Percentiles rank a stretch among this genome's conserved stretches.
These are phyloP conservation scores for Artibeus lituratus DNA, from an alignment of 2,797 vertebrate genomes.

Conservation along the genomic window DNA sequence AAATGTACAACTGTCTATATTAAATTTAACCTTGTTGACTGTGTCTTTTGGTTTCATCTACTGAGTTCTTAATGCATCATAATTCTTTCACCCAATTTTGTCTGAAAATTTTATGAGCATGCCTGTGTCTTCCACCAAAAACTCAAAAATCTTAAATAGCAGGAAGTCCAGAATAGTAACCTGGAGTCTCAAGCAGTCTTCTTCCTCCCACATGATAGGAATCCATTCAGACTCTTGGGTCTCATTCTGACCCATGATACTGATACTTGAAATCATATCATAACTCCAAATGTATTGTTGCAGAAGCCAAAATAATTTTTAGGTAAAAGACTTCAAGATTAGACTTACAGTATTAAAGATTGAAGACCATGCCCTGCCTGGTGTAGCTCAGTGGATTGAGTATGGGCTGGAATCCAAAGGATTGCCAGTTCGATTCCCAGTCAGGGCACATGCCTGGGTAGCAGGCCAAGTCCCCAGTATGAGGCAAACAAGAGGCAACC, in stretches of 20 bases:
- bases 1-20: background rate
- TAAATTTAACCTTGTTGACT: slow-evolving; percentile 15
- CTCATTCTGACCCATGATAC: background rate
- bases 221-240: background rate
- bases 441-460: too few species aligned
- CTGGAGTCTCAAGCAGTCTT: background rate
- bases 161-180: background rate
- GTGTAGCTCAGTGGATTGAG: too few species aligned
- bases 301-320: background rate
- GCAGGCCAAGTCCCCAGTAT: too few species aligned
- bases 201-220: background rate
- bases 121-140: background rate
- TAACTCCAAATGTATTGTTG: background rate
- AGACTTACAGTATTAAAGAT: background rate
- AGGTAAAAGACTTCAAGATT: background rate
- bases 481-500: too few species aligned
- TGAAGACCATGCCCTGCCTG: background rate
- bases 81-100: background rate
- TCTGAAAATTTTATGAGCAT: background rate
- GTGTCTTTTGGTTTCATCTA: background rate
- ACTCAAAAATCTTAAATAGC: background rate
- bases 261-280: background rate
- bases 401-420: too few species aligned
- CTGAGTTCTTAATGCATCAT: background rate
- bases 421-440: too few species aligned